A percentile compares a stretch with the other conserved stretches of the same genome.
These are phyloP conservation scores for Drosophila nasuta DNA, from an alignment of 1,140 invertebrate species.

Conservation along the genomic window DNA sequence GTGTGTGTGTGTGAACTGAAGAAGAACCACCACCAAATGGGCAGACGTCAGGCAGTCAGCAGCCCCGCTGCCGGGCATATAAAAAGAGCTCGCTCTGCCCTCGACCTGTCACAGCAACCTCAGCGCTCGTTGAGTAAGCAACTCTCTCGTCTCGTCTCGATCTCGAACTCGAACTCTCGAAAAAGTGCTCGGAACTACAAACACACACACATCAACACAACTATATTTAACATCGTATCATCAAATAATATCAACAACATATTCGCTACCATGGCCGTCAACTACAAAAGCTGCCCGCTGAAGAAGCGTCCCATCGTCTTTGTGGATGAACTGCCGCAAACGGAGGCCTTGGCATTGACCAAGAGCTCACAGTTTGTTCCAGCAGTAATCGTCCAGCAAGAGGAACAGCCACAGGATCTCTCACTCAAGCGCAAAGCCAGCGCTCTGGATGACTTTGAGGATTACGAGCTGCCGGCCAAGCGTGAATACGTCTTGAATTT, in stretches of 20 bases:
- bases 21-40: slow-evolving; percentile 79
- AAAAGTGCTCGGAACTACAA: slow-evolving; percentile 42
- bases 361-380: slow-evolving; percentile 52
- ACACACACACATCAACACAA: too few relatives aligned
- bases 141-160: slow-evolving; percentile 28
- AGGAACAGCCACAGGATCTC: slow-evolving; percentile 89
- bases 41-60: slow-evolving; percentile 40
- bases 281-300: slow-evolving; percentile 94
- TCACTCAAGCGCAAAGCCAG: slow-evolving; percentile 74
- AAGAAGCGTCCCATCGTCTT: slow-evolving; percentile 94
- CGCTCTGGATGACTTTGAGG: slow-evolving; percentile 47
- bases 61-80: slow-evolving; percentile 63
- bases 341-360: slow-evolving; percentile 75
- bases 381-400: neutral
- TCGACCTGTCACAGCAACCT: slow-evolving; percentile 83
- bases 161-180: slow-evolving; percentile 23
- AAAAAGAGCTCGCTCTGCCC: slow-evolving; percentile 72
- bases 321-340: slow-evolving; percentile 82
- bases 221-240: neutral
- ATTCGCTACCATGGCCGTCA: slow-evolving; percentile 80
- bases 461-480: slow-evolving; percentile 67
- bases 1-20: slow-evolving; percentile 53
- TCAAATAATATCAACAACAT: slow-evolving; percentile 21
- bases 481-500: slow-evolving; percentile 79
- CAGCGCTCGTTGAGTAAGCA: slow-evolving; percentile 81